Evolutionary conservation across 1,140 invertebrate species (phyloP).

Genomic region (Bombus waltoni): DNA sequence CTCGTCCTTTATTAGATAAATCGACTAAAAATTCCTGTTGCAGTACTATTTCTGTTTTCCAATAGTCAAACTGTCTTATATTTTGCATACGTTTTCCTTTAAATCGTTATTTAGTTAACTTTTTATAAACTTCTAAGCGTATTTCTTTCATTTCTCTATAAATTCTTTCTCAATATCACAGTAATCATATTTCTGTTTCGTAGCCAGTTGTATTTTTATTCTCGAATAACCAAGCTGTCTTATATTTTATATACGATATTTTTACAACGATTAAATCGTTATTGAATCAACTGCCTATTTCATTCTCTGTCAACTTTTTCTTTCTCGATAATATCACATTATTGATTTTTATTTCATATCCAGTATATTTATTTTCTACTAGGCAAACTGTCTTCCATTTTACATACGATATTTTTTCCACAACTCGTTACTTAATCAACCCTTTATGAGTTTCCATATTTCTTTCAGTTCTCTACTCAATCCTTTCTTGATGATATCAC

Average conservation of each 20-base stretch:
- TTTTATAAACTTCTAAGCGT: not conserved
- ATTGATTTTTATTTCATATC: not conserved
- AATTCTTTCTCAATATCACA: no score
- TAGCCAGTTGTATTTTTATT: no score
- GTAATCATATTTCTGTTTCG: no score
- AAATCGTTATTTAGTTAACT: not conserved
- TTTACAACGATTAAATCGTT: not conserved
- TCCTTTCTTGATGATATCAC: not conserved
- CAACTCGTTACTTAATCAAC: not conserved
- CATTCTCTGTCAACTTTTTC: not conserved
- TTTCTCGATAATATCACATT: not conserved
- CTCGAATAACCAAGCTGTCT: no score
- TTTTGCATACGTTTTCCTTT: not conserved
- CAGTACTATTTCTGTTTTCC: not conserved
- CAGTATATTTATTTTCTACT: not conserved
- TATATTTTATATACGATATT: no score
- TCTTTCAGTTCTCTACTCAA: not conserved
- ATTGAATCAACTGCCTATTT: no score
- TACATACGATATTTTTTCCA: no score
- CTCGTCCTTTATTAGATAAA: not conserved
- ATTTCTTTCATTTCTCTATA: not conserved
- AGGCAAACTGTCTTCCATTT: not conserved
- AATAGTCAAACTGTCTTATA: not conserved
- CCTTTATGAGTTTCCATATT: not conserved
- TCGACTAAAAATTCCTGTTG: not conserved